A percentile compares a stretch with the other conserved stretches of the same genome.
These are phyloP conservation scores for Pomatorhinus ruficollis DNA, from an alignment of 2,113 vertebrate genomes.

Conservation along the genomic window DNA sequence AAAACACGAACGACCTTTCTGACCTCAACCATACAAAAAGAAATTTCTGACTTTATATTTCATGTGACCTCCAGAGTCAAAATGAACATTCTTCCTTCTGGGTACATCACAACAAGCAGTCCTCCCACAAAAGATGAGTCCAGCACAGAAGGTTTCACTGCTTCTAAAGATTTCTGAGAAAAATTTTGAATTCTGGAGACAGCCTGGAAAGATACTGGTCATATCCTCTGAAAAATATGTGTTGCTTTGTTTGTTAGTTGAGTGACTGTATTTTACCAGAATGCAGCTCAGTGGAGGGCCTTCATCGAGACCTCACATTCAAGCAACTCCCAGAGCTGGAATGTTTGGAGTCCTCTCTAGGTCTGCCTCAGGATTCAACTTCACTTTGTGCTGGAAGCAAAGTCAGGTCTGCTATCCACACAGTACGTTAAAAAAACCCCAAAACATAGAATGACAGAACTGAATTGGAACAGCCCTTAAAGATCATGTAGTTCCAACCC, in stretches of 20 bases:
- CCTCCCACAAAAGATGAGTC: background rate
- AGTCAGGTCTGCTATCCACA: background rate
- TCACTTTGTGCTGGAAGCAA: background rate
- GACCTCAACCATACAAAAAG: background rate
- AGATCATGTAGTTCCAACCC: background rate
- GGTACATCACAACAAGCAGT: background rate
- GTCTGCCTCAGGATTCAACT: background rate
- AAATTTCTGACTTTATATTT: background rate
- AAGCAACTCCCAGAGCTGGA: background rate
- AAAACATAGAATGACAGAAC: background rate
- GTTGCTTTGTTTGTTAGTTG: background rate
- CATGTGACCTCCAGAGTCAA: background rate
- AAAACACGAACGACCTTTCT: background rate
- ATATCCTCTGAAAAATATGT: background rate
- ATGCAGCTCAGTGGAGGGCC: background rate
- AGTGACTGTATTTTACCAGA: background rate
- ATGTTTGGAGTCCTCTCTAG: background rate
- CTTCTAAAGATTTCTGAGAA: background rate
- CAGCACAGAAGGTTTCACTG: background rate
- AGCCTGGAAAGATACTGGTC: background rate
- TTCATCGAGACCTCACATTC: background rate
- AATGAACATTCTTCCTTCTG: background rate
- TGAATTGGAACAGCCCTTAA: background rate
- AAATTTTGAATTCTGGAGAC: background rate
- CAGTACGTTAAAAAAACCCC: background rate